Percentiles rank a stretch among this genome's conserved stretches.
These are phyloP conservation scores for Pithecia hirsuta DNA, from an alignment of 2,797 vertebrate species.

Conservation along the genomic window DNA sequence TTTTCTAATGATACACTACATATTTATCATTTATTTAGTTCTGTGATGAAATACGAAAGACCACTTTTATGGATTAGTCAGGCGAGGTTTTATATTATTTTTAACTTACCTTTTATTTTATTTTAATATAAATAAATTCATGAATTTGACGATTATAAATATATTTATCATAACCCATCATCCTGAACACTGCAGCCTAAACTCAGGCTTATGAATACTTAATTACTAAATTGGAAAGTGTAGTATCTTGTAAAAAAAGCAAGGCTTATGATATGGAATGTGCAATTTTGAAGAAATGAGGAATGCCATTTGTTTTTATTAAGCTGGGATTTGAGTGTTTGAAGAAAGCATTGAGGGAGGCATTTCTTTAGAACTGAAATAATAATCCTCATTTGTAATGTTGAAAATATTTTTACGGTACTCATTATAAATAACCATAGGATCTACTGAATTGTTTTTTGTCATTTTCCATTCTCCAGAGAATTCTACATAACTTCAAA, in stretches of 20 bases:
- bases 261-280: slow-evolving; percentile 79
- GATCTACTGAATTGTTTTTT: slow-evolving; percentile 71
- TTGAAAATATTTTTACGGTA: slow-evolving; percentile 84
- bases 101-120: slow-evolving; percentile 69
- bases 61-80: slow-evolving; percentile 31
- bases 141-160: slow-evolving; percentile 79
- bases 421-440: slow-evolving; percentile 77
- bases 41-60: slow-evolving; percentile 25
- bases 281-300: slow-evolving; percentile 84
- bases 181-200: slow-evolving; percentile 55
- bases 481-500: slow-evolving; percentile 57
- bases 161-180: slow-evolving; percentile 72
- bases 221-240: slow-evolving; percentile 82
- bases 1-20: background rate
- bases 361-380: slow-evolving; percentile 84
- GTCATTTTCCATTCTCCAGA: slow-evolving; percentile 71
- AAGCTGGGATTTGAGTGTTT: slow-evolving; percentile 89
- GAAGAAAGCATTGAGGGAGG: slow-evolving; percentile 82
- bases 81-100: slow-evolving; percentile 68
- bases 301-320: slow-evolving; percentile 89
- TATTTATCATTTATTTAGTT: slow-evolving; percentile 4
- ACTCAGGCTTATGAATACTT: slow-evolving; percentile 76
- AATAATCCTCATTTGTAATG: slow-evolving; percentile 82
- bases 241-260: slow-evolving; percentile 79
- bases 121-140: slow-evolving; percentile 67